phyloP scores from a whole-genome alignment of 1,140 invertebrate species.

The Drosophila neocordata region DNA sequence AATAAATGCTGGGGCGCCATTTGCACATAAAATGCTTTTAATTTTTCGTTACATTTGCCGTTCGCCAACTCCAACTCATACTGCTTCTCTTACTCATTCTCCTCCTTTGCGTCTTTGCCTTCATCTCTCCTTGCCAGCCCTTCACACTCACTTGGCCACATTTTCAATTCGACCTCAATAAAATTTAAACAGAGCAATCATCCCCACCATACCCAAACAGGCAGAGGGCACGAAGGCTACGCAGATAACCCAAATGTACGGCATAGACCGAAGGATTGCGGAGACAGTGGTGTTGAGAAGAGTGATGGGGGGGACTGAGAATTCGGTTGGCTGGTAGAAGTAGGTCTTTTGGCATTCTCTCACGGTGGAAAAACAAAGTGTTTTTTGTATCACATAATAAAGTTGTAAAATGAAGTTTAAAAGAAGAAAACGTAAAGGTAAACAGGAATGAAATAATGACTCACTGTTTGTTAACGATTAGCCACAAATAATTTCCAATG shows the following conservation, averaged over 20 bases:
- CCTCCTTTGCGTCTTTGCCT: not conserved
- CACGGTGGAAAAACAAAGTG: slow-evolving; percentile 4
- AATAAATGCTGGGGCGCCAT: slow-evolving; percentile 62
- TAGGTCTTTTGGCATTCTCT: not conserved
- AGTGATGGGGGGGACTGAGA: not conserved
- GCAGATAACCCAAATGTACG: slow-evolving; percentile 24
- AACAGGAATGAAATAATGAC: not conserved
- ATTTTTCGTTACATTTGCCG: slow-evolving; percentile 74
- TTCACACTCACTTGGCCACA: slow-evolving; percentile 56
- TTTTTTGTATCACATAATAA: slow-evolving; percentile 9
- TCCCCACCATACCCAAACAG: slow-evolving; percentile 23
- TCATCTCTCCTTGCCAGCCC: not conserved
- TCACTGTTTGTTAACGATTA: slow-evolving; percentile 2
- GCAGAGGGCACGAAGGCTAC: not conserved
- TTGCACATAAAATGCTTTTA: slow-evolving; percentile 79
- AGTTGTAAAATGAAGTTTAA: slow-evolving; percentile 8
- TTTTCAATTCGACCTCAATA: slow-evolving; percentile 81
- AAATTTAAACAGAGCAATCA: slow-evolving; percentile 61
- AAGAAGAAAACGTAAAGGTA: not conserved
- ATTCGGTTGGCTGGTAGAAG: not conserved
- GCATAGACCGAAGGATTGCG: slow-evolving; percentile 6
- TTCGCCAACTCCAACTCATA: slow-evolving; percentile 12
- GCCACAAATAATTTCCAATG: not conserved
- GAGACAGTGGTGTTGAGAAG: too few species aligned
- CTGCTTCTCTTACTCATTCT: slow-evolving; percentile 1